Conservation (phyloP, 2,113 vertebrate species). For the Alosa alosa region DNA sequence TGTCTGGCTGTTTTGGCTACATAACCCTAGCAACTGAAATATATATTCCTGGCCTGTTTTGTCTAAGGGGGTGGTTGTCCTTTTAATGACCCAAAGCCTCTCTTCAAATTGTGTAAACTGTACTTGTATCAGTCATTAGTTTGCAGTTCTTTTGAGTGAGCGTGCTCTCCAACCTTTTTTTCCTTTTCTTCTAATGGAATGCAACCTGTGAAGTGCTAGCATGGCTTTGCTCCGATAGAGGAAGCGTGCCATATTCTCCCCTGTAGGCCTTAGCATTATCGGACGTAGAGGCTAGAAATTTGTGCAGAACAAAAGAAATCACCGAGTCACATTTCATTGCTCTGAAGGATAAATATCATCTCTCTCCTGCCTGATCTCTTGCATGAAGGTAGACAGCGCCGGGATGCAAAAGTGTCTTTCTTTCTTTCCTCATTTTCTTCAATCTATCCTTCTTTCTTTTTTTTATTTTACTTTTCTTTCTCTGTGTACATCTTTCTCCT, state of each 20-base stretch:
- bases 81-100: constrained; percentile 13
- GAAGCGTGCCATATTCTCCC: background rate
- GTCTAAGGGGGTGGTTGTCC: constrained; percentile 29
- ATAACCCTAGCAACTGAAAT: constrained; percentile 56
- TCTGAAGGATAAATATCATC: background rate
- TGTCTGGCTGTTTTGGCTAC: constrained; percentile 56
- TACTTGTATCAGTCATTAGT: constrained; percentile 18
- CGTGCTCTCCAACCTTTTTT: background rate
- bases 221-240: constrained; percentile 1
- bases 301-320: background rate
- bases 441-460: background rate
- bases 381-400: background rate
- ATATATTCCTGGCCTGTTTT: constrained; percentile 38
- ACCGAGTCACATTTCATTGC: background rate
- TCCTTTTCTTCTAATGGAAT: constrained; percentile 14
- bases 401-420: background rate
- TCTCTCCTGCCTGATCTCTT: background rate
- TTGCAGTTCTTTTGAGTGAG: constrained; percentile 6
- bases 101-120: constrained; percentile 15
- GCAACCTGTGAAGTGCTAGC: constrained; percentile 12
- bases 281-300: background rate
- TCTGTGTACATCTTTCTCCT: background rate
- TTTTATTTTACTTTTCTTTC: background rate
- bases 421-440: background rate
- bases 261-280: background rate